A percentile compares a stretch with the other conserved stretches of the same genome.
Evolutionary conservation across 37 sponge, comb jelly and placozoan species (phyloP).

Genomic region (Beroe ovata): DNA sequence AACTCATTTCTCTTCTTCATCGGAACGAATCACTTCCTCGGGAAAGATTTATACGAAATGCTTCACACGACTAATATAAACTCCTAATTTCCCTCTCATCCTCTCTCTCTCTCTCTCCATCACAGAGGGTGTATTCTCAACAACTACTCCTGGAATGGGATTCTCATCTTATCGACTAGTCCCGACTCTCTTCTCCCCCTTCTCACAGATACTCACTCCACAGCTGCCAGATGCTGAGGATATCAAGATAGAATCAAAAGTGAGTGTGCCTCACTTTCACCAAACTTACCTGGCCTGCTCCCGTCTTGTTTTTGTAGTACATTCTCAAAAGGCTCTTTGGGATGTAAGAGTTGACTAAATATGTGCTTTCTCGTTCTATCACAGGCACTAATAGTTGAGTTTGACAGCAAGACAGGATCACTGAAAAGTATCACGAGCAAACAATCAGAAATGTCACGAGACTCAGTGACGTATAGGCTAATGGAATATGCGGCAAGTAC

Average conservation of each 20-base stretch:
- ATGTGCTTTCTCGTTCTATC: no score
- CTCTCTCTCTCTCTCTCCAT: background rate
- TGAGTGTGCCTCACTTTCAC: no score
- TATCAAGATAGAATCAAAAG: background rate
- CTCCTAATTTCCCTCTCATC: no score
- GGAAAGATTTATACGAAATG: no score
- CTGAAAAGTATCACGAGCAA: constrained; percentile 41
- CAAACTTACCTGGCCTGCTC: no score
- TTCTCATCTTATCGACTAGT: constrained; percentile 68
- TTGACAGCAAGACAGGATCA: constrained; percentile 28
- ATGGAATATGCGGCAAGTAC: constrained; percentile 83
- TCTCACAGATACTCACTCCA: background rate
- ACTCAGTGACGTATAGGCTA: constrained; percentile 68
- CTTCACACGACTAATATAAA: no score
- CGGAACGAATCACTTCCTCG: no score
- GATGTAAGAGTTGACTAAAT: no score
- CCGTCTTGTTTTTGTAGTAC: no score
- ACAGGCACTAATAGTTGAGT: background rate
- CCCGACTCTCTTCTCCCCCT: background rate
- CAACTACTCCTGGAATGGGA: constrained; percentile 73
- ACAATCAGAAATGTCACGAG: background rate
- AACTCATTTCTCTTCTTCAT: no score
- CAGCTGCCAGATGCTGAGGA: background rate
- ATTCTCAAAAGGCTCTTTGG: no score
- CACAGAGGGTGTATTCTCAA: constrained; percentile 65